These are phyloP conservation scores for Austrolebias charrua DNA, from an alignment of 2,797 vertebrate genomes.

Conservation along the genomic window DNA sequence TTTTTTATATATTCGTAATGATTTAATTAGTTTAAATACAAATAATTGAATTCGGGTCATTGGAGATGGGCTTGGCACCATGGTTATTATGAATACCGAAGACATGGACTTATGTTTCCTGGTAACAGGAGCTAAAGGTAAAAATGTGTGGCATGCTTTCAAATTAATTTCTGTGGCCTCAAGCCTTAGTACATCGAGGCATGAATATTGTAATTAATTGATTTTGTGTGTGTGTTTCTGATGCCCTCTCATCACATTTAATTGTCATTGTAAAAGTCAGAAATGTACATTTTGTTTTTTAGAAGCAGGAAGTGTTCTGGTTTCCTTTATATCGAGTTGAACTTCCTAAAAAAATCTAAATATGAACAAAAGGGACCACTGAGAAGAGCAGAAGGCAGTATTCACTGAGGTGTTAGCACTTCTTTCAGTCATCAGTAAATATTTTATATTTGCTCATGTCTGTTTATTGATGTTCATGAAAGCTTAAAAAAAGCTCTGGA, in stretches of 20 bases:
- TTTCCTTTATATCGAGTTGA: slow-evolving; percentile 47
- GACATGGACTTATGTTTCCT: slow-evolving; percentile 73
- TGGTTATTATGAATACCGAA: slow-evolving; percentile 64
- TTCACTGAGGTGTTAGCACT: slow-evolving; percentile 47
- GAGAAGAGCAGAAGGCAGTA: slow-evolving; percentile 51
- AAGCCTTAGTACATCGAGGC: slow-evolving; percentile 6
- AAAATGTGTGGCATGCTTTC: slow-evolving; percentile 22
- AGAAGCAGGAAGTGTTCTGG: background rate
- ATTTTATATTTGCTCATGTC: slow-evolving; percentile 40
- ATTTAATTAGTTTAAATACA: slow-evolving; percentile 1
- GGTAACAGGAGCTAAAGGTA: slow-evolving; percentile 40
- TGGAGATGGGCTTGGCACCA: slow-evolving; percentile 8
- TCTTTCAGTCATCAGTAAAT: slow-evolving; percentile 21
- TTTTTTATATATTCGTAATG: slow-evolving; percentile 1
- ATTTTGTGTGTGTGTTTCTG: background rate
- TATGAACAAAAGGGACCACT: slow-evolving; percentile 28
- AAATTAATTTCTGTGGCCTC: slow-evolving; percentile 10
- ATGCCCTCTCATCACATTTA: background rate
- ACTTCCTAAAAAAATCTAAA: slow-evolving; percentile 65
- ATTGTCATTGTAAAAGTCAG: background rate
- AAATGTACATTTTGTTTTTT: background rate
- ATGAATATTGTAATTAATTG: slow-evolving; percentile 2
- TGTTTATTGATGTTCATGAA: slow-evolving; percentile 48
- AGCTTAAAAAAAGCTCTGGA: slow-evolving; percentile 21
- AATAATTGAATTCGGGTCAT: slow-evolving; percentile 16